A percentile compares a stretch with the other conserved stretches of the same genome.
phyloP scores from a whole-genome alignment of 2,797 vertebrate species.

The Silurus aristotelis region DNA sequence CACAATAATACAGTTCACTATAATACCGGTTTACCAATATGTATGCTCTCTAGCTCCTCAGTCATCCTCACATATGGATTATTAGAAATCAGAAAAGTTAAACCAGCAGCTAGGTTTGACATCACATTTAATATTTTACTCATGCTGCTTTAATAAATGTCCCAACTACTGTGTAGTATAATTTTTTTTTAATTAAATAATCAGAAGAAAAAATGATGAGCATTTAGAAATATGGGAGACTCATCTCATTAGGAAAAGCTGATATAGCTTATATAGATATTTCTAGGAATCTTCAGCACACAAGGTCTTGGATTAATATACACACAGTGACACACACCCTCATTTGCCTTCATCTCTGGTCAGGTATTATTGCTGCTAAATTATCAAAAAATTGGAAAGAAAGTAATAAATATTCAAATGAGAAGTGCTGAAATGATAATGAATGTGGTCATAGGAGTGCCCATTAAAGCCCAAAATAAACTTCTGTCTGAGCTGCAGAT shows the following conservation, averaged over 20 bases:
- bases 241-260: constrained; percentile 96
- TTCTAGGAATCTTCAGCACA: constrained; percentile 86
- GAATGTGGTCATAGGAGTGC: constrained; percentile 66
- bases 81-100: constrained; percentile 80
- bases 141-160: constrained; percentile 99
- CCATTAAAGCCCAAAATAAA: constrained; percentile 74
- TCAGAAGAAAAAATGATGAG: constrained; percentile 74
- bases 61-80: constrained; percentile 55
- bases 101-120: constrained; percentile 87
- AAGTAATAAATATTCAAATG: constrained; percentile 85
- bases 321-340: constrained; percentile 52
- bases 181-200: constrained; percentile 88
- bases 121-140: constrained; percentile 99
- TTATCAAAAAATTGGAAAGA: constrained; percentile 84
- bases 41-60: constrained; percentile 35
- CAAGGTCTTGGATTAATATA: constrained; percentile 87
- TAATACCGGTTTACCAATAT: constrained; percentile 3
- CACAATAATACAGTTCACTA: not conserved
- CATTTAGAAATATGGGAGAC: constrained; percentile 89
- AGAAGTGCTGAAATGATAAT: constrained; percentile 62
- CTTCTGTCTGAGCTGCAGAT: constrained; percentile 62
- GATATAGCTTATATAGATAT: constrained; percentile 76
- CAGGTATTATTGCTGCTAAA: constrained; percentile 80
- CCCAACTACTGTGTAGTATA: constrained; percentile 73
- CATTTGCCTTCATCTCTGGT: constrained; percentile 63